phyloP scores from a whole-genome alignment of 2,113 vertebrate species.

The Rhabdomys dilectus region DNA sequence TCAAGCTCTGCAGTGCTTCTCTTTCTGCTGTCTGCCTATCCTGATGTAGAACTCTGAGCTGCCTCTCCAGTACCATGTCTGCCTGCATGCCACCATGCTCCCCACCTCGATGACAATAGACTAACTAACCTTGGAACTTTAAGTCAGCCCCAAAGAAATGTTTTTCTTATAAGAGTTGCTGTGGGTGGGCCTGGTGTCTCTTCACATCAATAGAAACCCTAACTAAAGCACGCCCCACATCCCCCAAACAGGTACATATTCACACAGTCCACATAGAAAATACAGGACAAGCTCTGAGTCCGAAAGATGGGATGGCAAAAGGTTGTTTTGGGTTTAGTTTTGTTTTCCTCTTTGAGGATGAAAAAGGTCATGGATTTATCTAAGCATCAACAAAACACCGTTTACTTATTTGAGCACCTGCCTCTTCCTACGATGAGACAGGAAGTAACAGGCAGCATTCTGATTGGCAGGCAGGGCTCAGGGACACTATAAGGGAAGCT shows the following conservation, averaged over 20 bases:
- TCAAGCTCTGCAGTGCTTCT: neutral
- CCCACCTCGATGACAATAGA: neutral
- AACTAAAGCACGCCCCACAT: neutral
- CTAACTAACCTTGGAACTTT: neutral
- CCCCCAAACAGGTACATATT: neutral
- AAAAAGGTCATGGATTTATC: slow-evolving; percentile 26
- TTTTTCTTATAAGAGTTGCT: neutral
- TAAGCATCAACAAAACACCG: neutral
- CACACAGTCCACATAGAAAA: neutral
- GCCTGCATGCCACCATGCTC: neutral
- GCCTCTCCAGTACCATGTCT: neutral
- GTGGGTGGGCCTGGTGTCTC: neutral
- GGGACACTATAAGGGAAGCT: neutral
- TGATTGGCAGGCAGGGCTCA: neutral
- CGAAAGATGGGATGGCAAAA: neutral
- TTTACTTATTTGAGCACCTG: neutral
- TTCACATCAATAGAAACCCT: neutral
- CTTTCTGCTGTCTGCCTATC: neutral
- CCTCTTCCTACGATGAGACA: neutral
- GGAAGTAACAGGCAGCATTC: neutral
- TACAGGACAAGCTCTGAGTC: neutral
- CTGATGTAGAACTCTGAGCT: neutral
- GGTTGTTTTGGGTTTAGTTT: neutral
- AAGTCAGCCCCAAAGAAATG: neutral
- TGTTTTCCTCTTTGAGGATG: neutral